Evolutionary conservation across 2,113 vertebrate species (phyloP).

Genomic region (Piprites chloris): DNA sequence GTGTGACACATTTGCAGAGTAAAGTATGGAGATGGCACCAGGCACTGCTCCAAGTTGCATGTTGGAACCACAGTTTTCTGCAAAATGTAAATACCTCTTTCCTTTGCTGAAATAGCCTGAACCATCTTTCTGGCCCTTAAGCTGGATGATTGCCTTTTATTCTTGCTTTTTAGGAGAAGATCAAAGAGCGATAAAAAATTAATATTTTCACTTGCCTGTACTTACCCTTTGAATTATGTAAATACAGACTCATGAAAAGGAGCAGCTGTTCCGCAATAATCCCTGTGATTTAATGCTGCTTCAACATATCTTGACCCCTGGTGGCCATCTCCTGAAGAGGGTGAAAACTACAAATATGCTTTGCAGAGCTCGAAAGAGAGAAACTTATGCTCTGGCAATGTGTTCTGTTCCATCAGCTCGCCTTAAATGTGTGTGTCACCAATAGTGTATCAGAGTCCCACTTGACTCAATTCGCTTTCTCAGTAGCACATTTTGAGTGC

Average conservation of each 20-base stretch:
- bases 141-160: neutral
- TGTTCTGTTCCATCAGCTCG: neutral
- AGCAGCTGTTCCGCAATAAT: neutral
- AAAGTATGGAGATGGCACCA: neutral
- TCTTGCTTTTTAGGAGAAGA: neutral
- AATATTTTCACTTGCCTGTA: neutral
- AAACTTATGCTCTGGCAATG: neutral
- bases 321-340: neutral
- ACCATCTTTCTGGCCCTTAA: neutral
- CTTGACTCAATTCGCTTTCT: neutral
- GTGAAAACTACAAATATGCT: neutral
- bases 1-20: neutral
- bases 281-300: neutral
- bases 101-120: neutral
- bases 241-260: neutral
- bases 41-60: neutral
- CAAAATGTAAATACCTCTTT: neutral
- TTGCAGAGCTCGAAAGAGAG: neutral
- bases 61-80: neutral
- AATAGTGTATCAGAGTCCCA: neutral
- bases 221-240: conserved; percentile 10
- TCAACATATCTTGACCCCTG: neutral
- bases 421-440: neutral
- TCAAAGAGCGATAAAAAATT: neutral
- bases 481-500: neutral